These are phyloP conservation scores for Ormia ochracea DNA, from an alignment of 2,888 invertebrate species.

Conservation along the genomic window DNA sequence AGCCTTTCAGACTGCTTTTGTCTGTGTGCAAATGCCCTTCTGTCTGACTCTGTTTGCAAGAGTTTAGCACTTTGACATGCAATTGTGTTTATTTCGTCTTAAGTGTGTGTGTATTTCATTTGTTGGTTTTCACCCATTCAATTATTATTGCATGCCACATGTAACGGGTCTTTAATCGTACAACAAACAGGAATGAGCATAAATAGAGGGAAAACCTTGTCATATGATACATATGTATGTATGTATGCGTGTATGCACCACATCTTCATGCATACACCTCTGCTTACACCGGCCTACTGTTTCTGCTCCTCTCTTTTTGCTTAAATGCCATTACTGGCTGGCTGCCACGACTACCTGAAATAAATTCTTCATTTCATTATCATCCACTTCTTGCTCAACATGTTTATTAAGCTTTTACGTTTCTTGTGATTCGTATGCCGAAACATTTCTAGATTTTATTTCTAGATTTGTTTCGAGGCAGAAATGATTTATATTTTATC, in stretches of 20 bases:
- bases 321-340: constrained; percentile 46
- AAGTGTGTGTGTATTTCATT: constrained; percentile 1
- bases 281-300: background rate
- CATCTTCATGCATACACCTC: too few relatives aligned
- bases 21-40: background rate
- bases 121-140: background rate
- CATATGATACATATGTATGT: constrained; percentile 34
- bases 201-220: background rate
- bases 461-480: background rate
- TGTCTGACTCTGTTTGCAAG: constrained; percentile 9
- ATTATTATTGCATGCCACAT: constrained; percentile 52
- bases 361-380: background rate
- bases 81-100: constrained; percentile 51
- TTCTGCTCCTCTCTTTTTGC: constrained; percentile 3
- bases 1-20: background rate
- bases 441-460: background rate
- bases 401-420: constrained; percentile 2
- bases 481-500: background rate
- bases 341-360: constrained; percentile 7
- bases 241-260: too few relatives aligned
- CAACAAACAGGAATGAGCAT: constrained; percentile 7
- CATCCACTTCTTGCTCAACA: background rate
- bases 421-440: background rate
- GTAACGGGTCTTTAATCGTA: constrained; percentile 42
- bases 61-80: constrained; percentile 53